Evolutionary conservation across 2,797 vertebrate genomes (phyloP).

Genomic region (Austrolebias charrua): DNA sequence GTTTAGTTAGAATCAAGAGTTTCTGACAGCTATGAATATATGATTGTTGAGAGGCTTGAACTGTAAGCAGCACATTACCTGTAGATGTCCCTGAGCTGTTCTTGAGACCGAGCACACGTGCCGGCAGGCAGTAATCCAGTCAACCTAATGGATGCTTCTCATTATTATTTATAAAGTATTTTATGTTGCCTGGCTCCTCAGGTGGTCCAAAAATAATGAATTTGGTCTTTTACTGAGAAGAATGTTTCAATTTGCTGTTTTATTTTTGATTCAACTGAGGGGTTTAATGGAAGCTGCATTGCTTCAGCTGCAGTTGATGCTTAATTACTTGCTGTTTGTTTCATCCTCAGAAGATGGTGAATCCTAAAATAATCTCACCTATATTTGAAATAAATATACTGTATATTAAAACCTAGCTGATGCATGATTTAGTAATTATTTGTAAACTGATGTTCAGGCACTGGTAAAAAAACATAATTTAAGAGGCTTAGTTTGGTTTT

Average conservation of each 20-base stretch:
- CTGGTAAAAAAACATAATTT: not conserved
- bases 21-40: slow-evolving; percentile 10
- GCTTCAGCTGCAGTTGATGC: not conserved
- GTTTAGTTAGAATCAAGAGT: slow-evolving; percentile 4
- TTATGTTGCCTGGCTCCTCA: slow-evolving; percentile 1
- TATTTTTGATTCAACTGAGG: slow-evolving; percentile 1
- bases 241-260: not conserved
- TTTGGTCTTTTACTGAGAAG: not conserved
- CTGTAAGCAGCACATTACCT: slow-evolving; percentile 13
- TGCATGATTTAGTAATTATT: slow-evolving; percentile 6
- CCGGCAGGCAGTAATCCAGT: not conserved
- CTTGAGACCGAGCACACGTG: not conserved
- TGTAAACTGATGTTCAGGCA: slow-evolving; percentile 6
- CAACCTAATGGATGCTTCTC: not conserved
- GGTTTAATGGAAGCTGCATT: not conserved
- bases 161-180: slow-evolving; percentile 1
- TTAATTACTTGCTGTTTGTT: not conserved
- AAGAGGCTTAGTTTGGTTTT: not conserved
- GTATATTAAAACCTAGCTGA: too few relatives aligned
- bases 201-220: not conserved
- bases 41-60: slow-evolving; percentile 5
- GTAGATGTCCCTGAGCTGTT: slow-evolving; percentile 9
- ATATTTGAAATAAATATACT: too few relatives aligned
- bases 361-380: not conserved
- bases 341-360: not conserved